Base-by-base conservation (phyloP, 2,113 vertebrate species). In the Fregata magnificens region DNA sequence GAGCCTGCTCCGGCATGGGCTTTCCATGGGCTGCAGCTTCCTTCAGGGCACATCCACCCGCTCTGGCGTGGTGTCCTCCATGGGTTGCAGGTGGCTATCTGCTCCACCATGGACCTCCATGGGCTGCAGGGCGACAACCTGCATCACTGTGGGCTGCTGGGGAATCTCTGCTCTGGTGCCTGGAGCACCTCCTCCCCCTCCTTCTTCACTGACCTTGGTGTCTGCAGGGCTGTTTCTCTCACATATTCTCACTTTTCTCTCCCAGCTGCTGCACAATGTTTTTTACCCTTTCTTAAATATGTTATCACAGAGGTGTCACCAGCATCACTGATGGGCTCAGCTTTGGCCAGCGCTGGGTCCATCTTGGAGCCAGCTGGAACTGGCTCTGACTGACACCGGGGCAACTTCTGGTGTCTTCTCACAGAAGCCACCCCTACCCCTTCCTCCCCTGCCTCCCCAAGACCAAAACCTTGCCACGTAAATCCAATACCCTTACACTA, bases 361-460 rank as follows among this genome's bases (percentile, higher is more conserved):
- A 3, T 24, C n/a, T 40, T 58, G 61, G 42, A 63, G 26, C 11
- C 8, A 2, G 6, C 15, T 86, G 50, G 19, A 62, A 45, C 14
- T 42, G 32, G 12, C 8, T 36, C 17, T 52, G 16, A 32, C 32
- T 53, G 74, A 62, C 28, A 53, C 4, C 3, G 15, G 8, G 28
- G 6, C 38, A 88, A 31, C n/a, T n/a, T 47, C 76, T 71, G 18
- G 18, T 32, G n/a, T 45, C 17, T 61, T 61, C 38, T 65, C 4
- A 45, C 13, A 36, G 36, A 63, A 65, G 17, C 3, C 13, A 40
- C 5, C 8, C 21, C 42, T 28, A 9, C 13, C 17, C 20, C 4
- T 9, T 25, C 38, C 16, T 55, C 42, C 12, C 4, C 2, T 4
- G 3, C 21, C 15, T 34, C 38, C 4, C 24, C 6, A 1, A 4